Conservation (phyloP, 2,113 vertebrate species). For the Zapus hudsonius region DNA sequence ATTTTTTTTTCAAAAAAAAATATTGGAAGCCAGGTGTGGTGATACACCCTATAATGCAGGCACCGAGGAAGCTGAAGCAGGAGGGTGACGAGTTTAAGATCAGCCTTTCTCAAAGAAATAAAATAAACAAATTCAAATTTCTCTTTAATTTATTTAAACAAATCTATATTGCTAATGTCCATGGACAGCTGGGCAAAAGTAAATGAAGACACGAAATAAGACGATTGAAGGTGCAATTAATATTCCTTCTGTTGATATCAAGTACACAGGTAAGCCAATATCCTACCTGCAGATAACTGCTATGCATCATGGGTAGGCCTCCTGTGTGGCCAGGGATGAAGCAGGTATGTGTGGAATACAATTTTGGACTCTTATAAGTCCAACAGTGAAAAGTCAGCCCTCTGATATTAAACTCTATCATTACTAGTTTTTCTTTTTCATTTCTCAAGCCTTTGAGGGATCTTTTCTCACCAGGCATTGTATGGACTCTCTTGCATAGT, state of each 20-base stretch:
- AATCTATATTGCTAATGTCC: background rate
- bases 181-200: background rate
- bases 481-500: background rate
- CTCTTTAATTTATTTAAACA: slow-evolving; percentile 28
- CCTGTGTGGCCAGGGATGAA: background rate
- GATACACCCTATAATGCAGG: background rate
- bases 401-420: background rate
- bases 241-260: background rate
- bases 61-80: background rate
- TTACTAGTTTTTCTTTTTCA: background rate
- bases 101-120: background rate
- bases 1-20: background rate
- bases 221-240: background rate
- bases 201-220: background rate
- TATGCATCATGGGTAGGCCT: background rate
- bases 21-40: background rate
- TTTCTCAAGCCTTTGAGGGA: background rate
- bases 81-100: background rate
- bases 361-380: background rate
- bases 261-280: background rate
- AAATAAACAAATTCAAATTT: background rate
- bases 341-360: background rate
- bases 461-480: background rate
- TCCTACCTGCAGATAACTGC: background rate
- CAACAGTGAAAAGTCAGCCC: slow-evolving; percentile 4